A percentile compares a stretch with the other conserved stretches of the same genome.
phyloP scores from a whole-genome alignment of 2,113 vertebrate genomes.

The Corythoichthys intestinalis region DNA sequence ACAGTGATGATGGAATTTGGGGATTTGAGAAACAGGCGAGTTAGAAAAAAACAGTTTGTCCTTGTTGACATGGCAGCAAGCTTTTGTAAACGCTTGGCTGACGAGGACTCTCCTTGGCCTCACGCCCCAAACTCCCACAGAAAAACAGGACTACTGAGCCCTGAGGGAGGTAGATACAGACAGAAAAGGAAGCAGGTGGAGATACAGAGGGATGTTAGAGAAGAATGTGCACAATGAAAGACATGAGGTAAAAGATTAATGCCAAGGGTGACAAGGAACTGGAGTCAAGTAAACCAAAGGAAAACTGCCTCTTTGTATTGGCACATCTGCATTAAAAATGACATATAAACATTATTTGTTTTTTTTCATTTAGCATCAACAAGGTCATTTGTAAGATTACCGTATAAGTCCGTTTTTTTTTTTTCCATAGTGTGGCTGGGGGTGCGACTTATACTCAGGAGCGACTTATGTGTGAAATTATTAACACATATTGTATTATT shows the following conservation, averaged over 20 bases:
- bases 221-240: conserved; percentile 22
- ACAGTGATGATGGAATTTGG: conserved; percentile 24
- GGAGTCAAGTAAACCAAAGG: conserved; percentile 11
- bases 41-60: conserved; percentile 48
- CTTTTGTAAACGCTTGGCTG: conserved; percentile 66
- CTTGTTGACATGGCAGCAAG: conserved; percentile 66
- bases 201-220: conserved; percentile 33
- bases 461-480: no score
- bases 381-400: no score
- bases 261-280: conserved; percentile 16
- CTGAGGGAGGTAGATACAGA: conserved; percentile 35
- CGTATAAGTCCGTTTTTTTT: no score
- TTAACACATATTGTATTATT: no score
- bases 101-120: conserved; percentile 66
- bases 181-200: conserved; percentile 33
- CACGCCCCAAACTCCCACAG: conserved; percentile 48
- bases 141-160: conserved; percentile 48
- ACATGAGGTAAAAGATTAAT: conserved; percentile 28
- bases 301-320: neutral
- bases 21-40: conserved; percentile 26
- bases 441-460: no score
- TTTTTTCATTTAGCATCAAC: conserved; percentile 10
- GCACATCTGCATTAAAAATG: neutral
- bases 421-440: no score
- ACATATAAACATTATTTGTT: neutral